These are phyloP conservation scores for Nephotettix cincticeps DNA, from an alignment of 1,140 invertebrate species.

Conservation along the genomic window DNA sequence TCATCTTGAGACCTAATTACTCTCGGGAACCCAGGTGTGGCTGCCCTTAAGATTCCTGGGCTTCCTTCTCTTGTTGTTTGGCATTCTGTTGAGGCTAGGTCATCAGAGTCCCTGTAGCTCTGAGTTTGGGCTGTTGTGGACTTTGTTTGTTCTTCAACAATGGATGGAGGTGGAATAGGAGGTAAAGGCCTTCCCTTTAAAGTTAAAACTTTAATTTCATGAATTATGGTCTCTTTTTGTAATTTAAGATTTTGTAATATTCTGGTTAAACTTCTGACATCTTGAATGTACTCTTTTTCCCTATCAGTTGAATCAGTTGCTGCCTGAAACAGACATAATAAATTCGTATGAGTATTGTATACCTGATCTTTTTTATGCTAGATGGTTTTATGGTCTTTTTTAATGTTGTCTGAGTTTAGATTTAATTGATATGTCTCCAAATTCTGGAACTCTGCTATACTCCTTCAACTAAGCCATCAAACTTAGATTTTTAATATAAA, in stretches of 20 bases:
- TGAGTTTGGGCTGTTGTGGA: not conserved
- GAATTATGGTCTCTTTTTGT: conserved; percentile 41
- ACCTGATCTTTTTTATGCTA: too few relatives aligned
- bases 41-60: not conserved
- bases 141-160: not conserved
- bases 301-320: conserved; percentile 39
- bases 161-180: conserved; percentile 19
- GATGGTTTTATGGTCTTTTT: too few relatives aligned
- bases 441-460: too few relatives aligned
- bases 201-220: conserved; percentile 44
- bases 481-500: too few relatives aligned
- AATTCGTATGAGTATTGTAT: too few relatives aligned
- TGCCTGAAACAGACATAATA: conserved; percentile 7
- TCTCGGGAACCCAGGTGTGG: not conserved
- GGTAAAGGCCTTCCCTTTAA: conserved; percentile 39
- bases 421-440: too few relatives aligned
- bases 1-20: not conserved
- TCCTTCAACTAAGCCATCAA: too few relatives aligned
- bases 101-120: conserved; percentile 3
- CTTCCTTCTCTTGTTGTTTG: not conserved
- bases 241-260: conserved; percentile 42
- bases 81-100: not conserved
- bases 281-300: conserved; percentile 29
- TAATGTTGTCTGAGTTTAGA: too few relatives aligned
- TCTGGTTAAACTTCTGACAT: conserved; percentile 20